Evolutionary conservation across 2,797 vertebrate species (phyloP).

Genomic region (Buphagus erythrorhynchus): DNA sequence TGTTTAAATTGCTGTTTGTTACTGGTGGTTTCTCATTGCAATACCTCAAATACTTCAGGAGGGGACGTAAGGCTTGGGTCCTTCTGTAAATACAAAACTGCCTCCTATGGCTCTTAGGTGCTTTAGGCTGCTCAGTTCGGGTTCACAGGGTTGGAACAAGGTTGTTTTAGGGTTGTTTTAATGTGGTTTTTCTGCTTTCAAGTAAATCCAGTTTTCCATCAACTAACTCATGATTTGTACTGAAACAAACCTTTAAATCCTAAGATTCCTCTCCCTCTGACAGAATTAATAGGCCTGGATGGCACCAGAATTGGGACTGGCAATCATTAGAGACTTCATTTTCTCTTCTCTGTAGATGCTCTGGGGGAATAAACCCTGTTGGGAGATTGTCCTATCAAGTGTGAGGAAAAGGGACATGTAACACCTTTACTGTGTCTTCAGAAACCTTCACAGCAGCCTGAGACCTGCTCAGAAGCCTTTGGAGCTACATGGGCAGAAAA

Average conservation of each 20-base stretch:
- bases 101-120: not conserved
- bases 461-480: not conserved
- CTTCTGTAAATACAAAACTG: not conserved
- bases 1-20: constrained; percentile 27
- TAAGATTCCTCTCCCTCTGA: not conserved
- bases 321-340: not conserved
- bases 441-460: not conserved
- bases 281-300: not conserved
- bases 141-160: not conserved
- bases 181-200: not conserved
- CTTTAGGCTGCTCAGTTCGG: not conserved
- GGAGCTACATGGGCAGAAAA: not conserved
- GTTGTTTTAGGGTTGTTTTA: not conserved
- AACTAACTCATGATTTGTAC: not conserved
- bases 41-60: not conserved
- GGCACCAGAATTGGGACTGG: not conserved
- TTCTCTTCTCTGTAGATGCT: not conserved
- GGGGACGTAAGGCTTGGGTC: not conserved
- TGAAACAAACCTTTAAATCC: not conserved
- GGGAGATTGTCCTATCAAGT: not conserved
- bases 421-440: not conserved
- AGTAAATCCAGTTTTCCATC: not conserved
- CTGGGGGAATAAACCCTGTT: not conserved
- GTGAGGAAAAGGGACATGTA: not conserved
- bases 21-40: not conserved